Base-by-base conservation (phyloP, 2,888 invertebrate species). In the Opisthograptis luteolata region DNA sequence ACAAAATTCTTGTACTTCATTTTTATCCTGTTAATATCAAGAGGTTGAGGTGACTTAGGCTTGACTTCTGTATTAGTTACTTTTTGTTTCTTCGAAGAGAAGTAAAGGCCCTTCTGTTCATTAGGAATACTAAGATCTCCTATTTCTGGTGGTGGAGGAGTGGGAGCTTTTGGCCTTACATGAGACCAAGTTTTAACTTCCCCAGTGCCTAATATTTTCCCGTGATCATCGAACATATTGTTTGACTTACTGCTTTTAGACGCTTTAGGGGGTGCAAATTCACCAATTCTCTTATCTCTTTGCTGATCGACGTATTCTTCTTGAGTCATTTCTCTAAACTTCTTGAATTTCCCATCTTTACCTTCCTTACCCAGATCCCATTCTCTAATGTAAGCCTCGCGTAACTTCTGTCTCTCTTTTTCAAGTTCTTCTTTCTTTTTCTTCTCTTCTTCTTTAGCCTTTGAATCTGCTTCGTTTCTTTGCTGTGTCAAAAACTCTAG, bases 301-400 rank as follows among this genome's bases (percentile, higher is more conserved):
- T 96, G 93, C 67, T 95, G 94, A 55, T 94, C 92, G 4, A 95
- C 92, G 93, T 95, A 96, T 79, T 95, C 95, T 72, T 95, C 94
- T 86, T 96, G 96, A 0, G 93, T 91, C 91, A 95, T 93, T 72
- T 93, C 93, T 65, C 67, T 76, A 58, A 89, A 90, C 60, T 81
- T 84, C 67, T 76, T 89, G 50, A 60, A 71, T 76, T 92, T 83
- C 0, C 67, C 88, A 43, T 90, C 79, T 6, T 93, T 80, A 0
- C 93, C 93, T 20, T 93, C 92, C 76, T 95, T 95, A 0, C 95
- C 95, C 14, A 93, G 77, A 74, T 95, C 95, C 95, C 95, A 95
- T 30, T 95, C 94, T 24, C 95, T 84, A 7, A 95, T 81, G 55
- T 93, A 92, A 3, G 83, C 84, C 47, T 91, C 91, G 27, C 93